Conservation (phyloP, 2,888 invertebrate genomes). For the Hydrotaea diabolus region DNA sequence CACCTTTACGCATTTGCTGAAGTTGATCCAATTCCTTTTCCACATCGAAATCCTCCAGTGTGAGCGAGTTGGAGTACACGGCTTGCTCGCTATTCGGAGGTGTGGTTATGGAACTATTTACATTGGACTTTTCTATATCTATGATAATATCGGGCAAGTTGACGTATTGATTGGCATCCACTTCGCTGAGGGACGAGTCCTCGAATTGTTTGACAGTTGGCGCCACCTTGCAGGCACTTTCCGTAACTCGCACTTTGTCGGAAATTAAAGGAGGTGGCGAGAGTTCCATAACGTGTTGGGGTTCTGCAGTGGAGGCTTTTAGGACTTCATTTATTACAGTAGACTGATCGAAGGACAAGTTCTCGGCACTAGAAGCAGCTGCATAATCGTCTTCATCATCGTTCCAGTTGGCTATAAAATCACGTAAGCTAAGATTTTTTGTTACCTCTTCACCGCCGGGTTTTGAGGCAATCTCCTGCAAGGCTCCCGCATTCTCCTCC, state of each 20-base stretch:
- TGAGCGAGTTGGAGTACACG: slow-evolving; percentile 10
- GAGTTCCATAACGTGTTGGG: not conserved
- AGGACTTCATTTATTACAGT: slow-evolving; percentile 48
- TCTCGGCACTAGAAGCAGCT: slow-evolving; percentile 12
- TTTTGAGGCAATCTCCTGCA: not conserved
- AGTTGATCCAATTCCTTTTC: slow-evolving; percentile 77
- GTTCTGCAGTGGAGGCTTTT: not conserved
- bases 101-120: slow-evolving; percentile 31
- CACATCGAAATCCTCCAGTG: slow-evolving; percentile 76
- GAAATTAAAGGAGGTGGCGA: not conserved
- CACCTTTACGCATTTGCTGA: slow-evolving; percentile 65
- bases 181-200: not conserved
- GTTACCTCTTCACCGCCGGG: slow-evolving; percentile 52
- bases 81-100: not conserved
- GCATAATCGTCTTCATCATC: slow-evolving; percentile 79
- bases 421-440: slow-evolving; percentile 78
- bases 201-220: not conserved
- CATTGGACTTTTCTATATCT: slow-evolving; percentile 79
- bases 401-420: slow-evolving; percentile 80
- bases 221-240: not conserved
- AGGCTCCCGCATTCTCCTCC: not conserved
- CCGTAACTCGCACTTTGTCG: not conserved
- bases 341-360: slow-evolving; percentile 57
- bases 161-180: slow-evolving; percentile 72
- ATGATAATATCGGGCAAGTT: slow-evolving; percentile 80